Conservation (phyloP, 53 echinoderm and acorn worm genomes). For the Arbacia lixula region DNA sequence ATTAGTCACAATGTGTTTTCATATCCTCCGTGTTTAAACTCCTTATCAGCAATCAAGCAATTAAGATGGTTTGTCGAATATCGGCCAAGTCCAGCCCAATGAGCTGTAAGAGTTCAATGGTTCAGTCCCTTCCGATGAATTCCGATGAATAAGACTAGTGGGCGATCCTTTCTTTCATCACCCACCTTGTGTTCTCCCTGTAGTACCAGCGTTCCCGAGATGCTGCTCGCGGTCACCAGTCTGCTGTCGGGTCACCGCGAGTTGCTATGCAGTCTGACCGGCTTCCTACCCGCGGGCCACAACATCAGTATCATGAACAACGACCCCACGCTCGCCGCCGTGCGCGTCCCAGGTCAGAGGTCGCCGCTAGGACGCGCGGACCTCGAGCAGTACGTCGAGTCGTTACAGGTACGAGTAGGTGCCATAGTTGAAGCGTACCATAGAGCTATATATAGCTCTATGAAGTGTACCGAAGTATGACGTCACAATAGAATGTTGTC, state of each 20-base stretch:
- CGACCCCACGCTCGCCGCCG: conserved; percentile 79
- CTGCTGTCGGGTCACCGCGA: conserved; percentile 74
- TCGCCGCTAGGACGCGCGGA: conserved; percentile 62
- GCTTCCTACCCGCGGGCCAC: conserved; percentile 77
- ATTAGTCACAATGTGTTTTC: too few relatives aligned
- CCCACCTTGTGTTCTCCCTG: background rate
- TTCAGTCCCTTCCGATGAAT: too few relatives aligned
- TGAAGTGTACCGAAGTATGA: too few relatives aligned
- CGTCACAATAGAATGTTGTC: too few relatives aligned
- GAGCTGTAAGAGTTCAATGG: too few relatives aligned
- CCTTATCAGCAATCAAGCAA: too few relatives aligned
- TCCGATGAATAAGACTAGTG: background rate
- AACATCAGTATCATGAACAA: conserved; percentile 77
- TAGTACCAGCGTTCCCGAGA: conserved; percentile 59
- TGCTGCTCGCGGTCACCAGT: conserved; percentile 71
- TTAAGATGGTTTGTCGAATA: too few relatives aligned
- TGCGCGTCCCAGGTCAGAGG: conserved; percentile 75
- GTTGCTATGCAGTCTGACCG: conserved; percentile 84
- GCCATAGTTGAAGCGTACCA: too few relatives aligned
- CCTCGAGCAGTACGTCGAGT: conserved; percentile 66
- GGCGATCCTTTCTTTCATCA: conserved; percentile 19
- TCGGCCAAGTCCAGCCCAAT: too few relatives aligned
- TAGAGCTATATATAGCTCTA: too few relatives aligned
- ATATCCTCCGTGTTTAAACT: too few relatives aligned
- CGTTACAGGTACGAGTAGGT: conserved; percentile 48